Evolutionary conservation across 2,797 vertebrate genomes (phyloP).

Genomic region (Rhinoraja longicauda): DNA sequence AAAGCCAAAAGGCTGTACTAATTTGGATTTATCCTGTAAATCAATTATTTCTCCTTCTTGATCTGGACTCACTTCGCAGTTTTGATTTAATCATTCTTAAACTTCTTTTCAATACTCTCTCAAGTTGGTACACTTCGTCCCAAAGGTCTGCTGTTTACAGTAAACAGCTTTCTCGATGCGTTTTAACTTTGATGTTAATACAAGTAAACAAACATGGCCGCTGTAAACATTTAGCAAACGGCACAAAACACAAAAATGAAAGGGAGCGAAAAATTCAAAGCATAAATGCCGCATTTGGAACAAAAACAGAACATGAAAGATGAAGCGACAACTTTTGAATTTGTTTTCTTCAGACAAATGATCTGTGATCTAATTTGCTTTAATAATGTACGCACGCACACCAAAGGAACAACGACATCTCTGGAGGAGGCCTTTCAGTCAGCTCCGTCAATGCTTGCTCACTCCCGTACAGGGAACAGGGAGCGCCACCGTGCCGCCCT

Average conservation of each 20-base stretch:
- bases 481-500: too few relatives aligned
- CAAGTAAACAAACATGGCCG: not conserved
- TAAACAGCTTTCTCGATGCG: not conserved
- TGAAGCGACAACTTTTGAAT: not conserved
- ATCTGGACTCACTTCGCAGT: not conserved
- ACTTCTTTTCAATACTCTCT: not conserved
- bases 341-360: not conserved
- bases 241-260: not conserved
- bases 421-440: not conserved
- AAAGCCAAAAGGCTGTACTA: not conserved
- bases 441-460: not conserved
- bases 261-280: not conserved
- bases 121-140: not conserved
- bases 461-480: not conserved
- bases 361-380: too few relatives aligned
- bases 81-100: not conserved
- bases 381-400: not conserved
- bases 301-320: not conserved
- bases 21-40: not conserved
- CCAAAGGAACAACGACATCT: not conserved
- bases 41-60: not conserved
- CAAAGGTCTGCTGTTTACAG: not conserved
- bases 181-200: not conserved
- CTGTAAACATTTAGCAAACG: not conserved
- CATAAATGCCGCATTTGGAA: not conserved